Conservation (phyloP, 2,888 invertebrate genomes). For the Acleris laterana region DNA sequence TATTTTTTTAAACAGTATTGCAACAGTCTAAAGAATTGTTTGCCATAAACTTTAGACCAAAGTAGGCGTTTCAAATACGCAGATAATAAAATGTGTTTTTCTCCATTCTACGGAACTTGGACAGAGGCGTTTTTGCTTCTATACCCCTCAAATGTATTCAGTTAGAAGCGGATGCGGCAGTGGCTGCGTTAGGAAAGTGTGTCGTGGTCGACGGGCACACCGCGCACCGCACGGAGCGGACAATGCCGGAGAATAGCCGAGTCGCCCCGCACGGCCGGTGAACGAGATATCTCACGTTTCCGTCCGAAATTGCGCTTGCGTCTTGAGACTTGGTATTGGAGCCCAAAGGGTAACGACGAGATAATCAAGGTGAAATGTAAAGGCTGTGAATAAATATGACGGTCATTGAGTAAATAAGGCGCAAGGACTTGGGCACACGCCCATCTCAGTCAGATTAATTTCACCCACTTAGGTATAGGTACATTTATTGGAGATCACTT, state of each 20-base stretch:
- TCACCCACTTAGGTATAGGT: slow-evolving; percentile 39
- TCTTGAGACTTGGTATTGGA: no score
- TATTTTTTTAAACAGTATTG: no score
- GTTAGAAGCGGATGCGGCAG: slow-evolving; percentile 59
- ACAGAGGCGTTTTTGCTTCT: no score
- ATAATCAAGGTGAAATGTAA: background rate
- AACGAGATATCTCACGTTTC: slow-evolving; percentile 60
- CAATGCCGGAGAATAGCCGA: slow-evolving; percentile 53
- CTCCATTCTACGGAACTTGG: no score
- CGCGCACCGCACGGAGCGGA: slow-evolving; percentile 50
- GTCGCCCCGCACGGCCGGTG: slow-evolving; percentile 46
- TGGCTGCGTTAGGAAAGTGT: slow-evolving; percentile 72
- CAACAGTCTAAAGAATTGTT: no score
- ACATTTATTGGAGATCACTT: slow-evolving; percentile 37
- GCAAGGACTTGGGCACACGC: slow-evolving; percentile 33
- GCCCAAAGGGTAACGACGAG: background rate
- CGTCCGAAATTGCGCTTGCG: slow-evolving; percentile 46
- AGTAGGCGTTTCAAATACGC: no score
- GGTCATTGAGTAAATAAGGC: slow-evolving; percentile 17
- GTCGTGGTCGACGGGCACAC: slow-evolving; percentile 57
- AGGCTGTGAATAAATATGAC: background rate
- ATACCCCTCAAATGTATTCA: no score
- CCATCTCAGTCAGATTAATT: slow-evolving; percentile 36
- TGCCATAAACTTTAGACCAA: no score
- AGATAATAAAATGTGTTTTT: no score